Percentiles rank a stretch among this genome's conserved stretches.
Conservation (phyloP, 2,888 invertebrate genomes). For the Augiades crinisus region DNA sequence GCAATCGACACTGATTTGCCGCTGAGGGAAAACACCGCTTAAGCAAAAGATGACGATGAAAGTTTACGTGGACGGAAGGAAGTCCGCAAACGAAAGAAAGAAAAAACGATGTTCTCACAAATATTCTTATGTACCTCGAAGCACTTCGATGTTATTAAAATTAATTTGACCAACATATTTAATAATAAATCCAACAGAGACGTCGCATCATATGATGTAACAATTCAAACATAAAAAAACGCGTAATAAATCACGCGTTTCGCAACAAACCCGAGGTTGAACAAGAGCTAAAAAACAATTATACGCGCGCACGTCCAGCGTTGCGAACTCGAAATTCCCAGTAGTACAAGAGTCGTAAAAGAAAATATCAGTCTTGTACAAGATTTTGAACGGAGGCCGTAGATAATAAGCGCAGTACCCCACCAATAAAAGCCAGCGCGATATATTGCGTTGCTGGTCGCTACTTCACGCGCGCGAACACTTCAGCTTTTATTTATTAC, state of each 20-base stretch:
- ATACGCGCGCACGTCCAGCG: constrained; percentile 17
- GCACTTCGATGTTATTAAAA: too few species aligned
- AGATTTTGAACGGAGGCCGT: constrained; percentile 20
- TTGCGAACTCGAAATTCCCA: constrained; percentile 18
- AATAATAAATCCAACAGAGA: too few species aligned
- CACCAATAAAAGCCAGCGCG: constrained; percentile 21
- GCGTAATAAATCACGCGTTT: constrained; percentile 5
- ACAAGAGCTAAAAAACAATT: constrained; percentile 15
- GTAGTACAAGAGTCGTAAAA: constrained; percentile 23
- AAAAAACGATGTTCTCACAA: too few species aligned
- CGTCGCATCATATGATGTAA: not conserved
- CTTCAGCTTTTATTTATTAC: constrained; percentile 22
- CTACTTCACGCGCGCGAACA: constrained; percentile 24
- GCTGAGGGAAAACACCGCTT: too few species aligned
- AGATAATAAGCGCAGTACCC: constrained; percentile 14
- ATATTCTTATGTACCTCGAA: too few species aligned
- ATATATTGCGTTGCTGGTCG: constrained; percentile 19
- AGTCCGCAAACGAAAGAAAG: too few species aligned
- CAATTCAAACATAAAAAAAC: not conserved
- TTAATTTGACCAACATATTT: too few species aligned
- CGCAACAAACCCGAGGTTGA: constrained; percentile 1
- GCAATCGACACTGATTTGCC: too few species aligned
- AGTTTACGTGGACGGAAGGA: too few species aligned
- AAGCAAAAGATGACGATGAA: too few species aligned
- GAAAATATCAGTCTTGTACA: constrained; percentile 24